A percentile compares a stretch with the other conserved stretches of the same genome.
phyloP scores from a whole-genome alignment of 2,888 invertebrate species.

The Leptarthrus brevirostris region DNA sequence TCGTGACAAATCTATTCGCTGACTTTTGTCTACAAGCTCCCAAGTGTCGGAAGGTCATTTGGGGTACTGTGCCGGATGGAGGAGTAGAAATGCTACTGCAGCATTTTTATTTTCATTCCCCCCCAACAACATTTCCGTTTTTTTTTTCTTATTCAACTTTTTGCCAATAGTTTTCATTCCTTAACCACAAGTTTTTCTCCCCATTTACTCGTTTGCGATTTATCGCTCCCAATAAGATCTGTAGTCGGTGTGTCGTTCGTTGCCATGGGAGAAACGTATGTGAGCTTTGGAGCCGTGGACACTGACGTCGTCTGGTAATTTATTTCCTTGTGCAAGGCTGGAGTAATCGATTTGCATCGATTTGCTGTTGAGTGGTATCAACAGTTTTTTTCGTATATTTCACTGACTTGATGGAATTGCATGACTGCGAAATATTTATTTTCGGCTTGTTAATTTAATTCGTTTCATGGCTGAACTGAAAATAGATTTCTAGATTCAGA shows the following conservation, averaged over 20 bases:
- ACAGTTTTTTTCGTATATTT: neutral
- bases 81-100: neutral
- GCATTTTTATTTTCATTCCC: neutral
- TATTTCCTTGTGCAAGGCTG: slow-evolving; percentile 17
- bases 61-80: neutral
- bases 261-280: slow-evolving; percentile 16
- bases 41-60: slow-evolving; percentile 37
- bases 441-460: neutral
- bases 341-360: slow-evolving; percentile 42
- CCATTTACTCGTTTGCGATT: slow-evolving; percentile 6
- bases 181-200: slow-evolving; percentile 18
- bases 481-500: too few relatives aligned
- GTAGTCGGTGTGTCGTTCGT: neutral
- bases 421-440: neutral
- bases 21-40: slow-evolving; percentile 15
- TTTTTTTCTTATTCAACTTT: slow-evolving; percentile 2
- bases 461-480: too few relatives aligned
- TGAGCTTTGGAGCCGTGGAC: slow-evolving; percentile 7
- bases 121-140: neutral
- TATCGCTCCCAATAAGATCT: slow-evolving; percentile 24
- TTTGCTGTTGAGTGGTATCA: slow-evolving; percentile 26
- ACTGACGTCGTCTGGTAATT: slow-evolving; percentile 22
- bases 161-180: neutral
- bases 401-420: neutral
- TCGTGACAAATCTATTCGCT: slow-evolving; percentile 33